Evolutionary conservation across 2,888 invertebrate genomes (phyloP).

Genomic region (Hesperia comma): DNA sequence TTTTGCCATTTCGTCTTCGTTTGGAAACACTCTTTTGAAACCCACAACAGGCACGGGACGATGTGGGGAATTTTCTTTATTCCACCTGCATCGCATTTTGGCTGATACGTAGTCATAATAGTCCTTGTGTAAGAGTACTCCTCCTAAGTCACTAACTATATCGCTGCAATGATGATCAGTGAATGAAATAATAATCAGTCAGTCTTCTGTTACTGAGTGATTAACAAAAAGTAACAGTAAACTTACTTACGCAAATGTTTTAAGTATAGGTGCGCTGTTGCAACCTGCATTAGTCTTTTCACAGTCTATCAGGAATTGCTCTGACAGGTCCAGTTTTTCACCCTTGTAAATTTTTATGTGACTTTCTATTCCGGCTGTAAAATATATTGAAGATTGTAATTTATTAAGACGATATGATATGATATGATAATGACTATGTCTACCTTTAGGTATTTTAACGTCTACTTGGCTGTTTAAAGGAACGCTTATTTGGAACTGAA

Average conservation of each 20-base stretch:
- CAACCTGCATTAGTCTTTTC: slow-evolving; percentile 43
- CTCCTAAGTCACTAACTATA: slow-evolving; percentile 51
- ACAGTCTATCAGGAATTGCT: slow-evolving; percentile 53
- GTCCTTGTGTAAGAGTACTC: slow-evolving; percentile 47
- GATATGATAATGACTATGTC: too few relatives aligned
- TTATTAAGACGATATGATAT: too few relatives aligned
- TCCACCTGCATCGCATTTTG: slow-evolving; percentile 45
- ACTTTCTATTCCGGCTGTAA: slow-evolving; percentile 52
- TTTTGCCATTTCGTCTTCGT: slow-evolving; percentile 49
- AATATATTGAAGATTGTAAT: neutral
- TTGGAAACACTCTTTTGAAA: slow-evolving; percentile 43
- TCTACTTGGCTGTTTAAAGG: too few relatives aligned
- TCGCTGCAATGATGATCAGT: too few relatives aligned
- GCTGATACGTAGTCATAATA: slow-evolving; percentile 47
- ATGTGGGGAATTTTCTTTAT: neutral
- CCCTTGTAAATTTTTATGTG: slow-evolving; percentile 42
- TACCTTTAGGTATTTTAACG: neutral
- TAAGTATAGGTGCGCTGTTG: slow-evolving; percentile 38
- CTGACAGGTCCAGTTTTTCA: slow-evolving; percentile 44
- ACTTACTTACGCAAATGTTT: slow-evolving; percentile 47
- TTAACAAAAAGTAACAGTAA: slow-evolving; percentile 24
- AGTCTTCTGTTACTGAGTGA: too few relatives aligned
- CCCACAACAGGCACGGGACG: slow-evolving; percentile 49
- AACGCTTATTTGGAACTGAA: too few relatives aligned
- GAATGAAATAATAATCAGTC: too few relatives aligned